Base-by-base conservation (phyloP, 2,888 invertebrate genomes). In the Cryptocheilus praepositus region DNA sequence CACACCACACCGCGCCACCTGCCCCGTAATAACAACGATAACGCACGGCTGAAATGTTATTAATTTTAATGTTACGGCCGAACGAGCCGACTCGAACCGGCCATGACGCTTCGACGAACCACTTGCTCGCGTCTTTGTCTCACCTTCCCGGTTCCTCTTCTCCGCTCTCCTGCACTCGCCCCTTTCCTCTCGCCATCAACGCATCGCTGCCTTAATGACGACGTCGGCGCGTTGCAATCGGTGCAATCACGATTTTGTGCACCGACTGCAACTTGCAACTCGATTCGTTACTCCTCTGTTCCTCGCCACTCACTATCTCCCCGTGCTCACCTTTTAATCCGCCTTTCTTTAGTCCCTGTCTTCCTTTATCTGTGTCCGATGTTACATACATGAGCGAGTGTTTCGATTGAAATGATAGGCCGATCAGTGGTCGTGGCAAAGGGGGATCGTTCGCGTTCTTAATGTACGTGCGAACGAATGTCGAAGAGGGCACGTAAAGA, bases 31-130 rank as follows among this genome's bases (percentile, higher is more conserved):
- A 79, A 81, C 73, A 71, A 80, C 74, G 73, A 80, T 79, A 77
- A 79, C 76, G 71, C 70, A 64, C 65, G 68, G 60, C 74, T 74
- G 79, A 82, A 83, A 81, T 79, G 68, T 82, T 82, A 83, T 83
- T 83, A 82, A 83, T 83, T 83, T 83, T 83, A 82, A 83, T 80
- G 76, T 64, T 59, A 63, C 63, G 60, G 56, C 64, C 59, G 64
- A 70, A 59, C 54, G 57, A 63, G 15, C 19, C 2, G 43, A 11
- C 58, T 18, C 11, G 18, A 18, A 18, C 18, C 16, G 49, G 16
- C 18, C 49, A 49, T 49, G 49, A 18, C 43, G 57, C 44, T 49
- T 49, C 49, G 49, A 11, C 16, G 49, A 36, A 36, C 18, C 49
- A n/a, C 18, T 49, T 5, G 49, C 18, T 11, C 11, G 16, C 49